phyloP scores from a whole-genome alignment of 2,113 vertebrate genomes.

The Varanus komodoensis region DNA sequence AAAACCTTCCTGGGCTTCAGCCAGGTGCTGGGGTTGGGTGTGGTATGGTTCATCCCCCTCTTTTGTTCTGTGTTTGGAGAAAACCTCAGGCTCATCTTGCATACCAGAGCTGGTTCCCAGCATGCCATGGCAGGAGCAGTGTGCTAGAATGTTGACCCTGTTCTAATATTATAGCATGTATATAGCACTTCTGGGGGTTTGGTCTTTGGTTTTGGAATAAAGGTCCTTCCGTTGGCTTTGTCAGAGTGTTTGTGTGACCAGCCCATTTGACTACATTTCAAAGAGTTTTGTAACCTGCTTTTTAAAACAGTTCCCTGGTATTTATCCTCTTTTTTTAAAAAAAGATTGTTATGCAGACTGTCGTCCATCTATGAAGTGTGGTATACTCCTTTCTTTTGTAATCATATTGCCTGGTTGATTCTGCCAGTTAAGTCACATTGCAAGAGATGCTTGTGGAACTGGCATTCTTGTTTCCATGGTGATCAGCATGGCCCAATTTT shows the following conservation, averaged over 20 bases:
- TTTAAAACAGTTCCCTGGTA: background rate
- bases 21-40: no score
- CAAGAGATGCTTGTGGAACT: background rate
- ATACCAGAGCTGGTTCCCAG: background rate
- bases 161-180: background rate
- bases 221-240: background rate
- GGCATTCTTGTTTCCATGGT: slow-evolving; percentile 17
- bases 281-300: background rate
- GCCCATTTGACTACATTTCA: background rate
- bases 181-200: background rate
- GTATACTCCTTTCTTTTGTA: background rate
- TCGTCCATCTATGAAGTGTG: background rate
- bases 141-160: background rate
- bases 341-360: background rate
- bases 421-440: background rate
- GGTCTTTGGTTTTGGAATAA: background rate
- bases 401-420: background rate
- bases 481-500: background rate
- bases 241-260: background rate
- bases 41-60: no score
- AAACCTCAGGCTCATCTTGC: background rate
- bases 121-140: background rate
- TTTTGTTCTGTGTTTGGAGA: background rate
- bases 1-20: no score
- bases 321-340: background rate